Evolutionary conservation across 2,797 vertebrate species (phyloP).

Genomic region (Melopsittacus undulatus): DNA sequence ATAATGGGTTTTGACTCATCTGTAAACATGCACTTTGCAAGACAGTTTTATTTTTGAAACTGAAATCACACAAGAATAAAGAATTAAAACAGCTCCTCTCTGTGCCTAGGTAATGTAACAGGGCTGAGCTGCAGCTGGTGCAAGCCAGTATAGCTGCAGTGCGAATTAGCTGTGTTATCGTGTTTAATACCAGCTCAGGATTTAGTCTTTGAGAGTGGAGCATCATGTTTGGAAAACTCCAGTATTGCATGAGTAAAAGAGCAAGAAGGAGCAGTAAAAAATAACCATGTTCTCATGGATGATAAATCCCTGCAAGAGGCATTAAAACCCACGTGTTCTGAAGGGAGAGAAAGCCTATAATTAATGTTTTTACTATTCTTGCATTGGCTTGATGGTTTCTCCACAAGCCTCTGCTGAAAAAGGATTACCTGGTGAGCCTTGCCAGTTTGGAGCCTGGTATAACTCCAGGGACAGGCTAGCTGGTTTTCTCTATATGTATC

Average conservation of each 20-base stretch:
- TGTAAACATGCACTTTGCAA: neutral
- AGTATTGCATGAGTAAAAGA: neutral
- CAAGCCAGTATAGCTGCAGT: neutral
- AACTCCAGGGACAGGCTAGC: neutral
- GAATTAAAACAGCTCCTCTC: neutral
- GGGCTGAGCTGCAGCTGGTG: neutral
- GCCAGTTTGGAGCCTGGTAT: neutral
- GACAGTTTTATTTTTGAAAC: conserved; percentile 13
- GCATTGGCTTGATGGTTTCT: neutral
- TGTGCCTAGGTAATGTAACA: neutral
- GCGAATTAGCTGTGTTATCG: neutral
- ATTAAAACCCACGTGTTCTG: neutral
- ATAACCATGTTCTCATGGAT: neutral
- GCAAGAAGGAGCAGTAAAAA: neutral
- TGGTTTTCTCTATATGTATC: neutral
- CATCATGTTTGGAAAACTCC: neutral
- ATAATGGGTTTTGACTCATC: neutral
- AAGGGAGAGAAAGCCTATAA: neutral
- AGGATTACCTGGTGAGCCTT: conserved; percentile 2
- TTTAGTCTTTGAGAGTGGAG: neutral
- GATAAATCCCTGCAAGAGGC: neutral
- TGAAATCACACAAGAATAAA: neutral
- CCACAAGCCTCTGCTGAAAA: neutral
- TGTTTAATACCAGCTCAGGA: conserved; percentile 13
- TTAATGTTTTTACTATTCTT: neutral